These are phyloP conservation scores for Lepus oiostolus DNA, from an alignment of 2,797 vertebrate species.

Conservation along the genomic window DNA sequence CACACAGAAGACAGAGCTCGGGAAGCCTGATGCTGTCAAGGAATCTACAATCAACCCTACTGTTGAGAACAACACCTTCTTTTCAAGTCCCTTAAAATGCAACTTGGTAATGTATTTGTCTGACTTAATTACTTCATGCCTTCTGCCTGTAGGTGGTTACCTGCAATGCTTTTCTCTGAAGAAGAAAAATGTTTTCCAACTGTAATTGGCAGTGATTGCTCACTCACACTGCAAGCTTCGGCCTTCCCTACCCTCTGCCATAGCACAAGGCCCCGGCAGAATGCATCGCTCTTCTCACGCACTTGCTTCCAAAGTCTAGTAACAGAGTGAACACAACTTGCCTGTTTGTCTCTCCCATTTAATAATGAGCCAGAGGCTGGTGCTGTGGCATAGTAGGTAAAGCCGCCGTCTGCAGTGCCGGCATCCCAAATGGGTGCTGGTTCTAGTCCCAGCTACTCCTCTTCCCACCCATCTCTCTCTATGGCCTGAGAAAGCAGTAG, in stretches of 20 bases:
- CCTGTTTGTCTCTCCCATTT: background rate
- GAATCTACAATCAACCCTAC: background rate
- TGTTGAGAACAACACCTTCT: slow-evolving; percentile 30
- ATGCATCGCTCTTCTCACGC: background rate
- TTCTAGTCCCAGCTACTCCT: too few species aligned
- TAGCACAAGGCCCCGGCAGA: background rate
- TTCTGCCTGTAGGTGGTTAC: slow-evolving; percentile 59
- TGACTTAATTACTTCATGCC: slow-evolving; percentile 58
- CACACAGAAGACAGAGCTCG: background rate
- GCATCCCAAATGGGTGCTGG: too few species aligned
- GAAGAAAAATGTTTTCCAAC: slow-evolving; percentile 54
- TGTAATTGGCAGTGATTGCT: slow-evolving; percentile 14
- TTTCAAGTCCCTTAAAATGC: slow-evolving; percentile 48
- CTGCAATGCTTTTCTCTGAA: slow-evolving; percentile 31
- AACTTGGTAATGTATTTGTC: slow-evolving; percentile 48
- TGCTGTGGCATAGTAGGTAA: too few species aligned
- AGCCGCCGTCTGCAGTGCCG: too few species aligned
- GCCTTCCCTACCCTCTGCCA: background rate
- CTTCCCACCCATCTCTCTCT: too few species aligned
- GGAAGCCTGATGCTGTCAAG: background rate
- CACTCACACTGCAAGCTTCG: background rate
- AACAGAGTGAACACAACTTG: background rate
- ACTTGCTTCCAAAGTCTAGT: background rate
- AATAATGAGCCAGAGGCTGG: background rate
- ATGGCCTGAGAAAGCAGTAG: too few species aligned